Evolutionary conservation across 2,113 vertebrate species (phyloP), one percentile per base, ranked within the genome.

Genomic region (Notarius lentiginosus): DNA sequence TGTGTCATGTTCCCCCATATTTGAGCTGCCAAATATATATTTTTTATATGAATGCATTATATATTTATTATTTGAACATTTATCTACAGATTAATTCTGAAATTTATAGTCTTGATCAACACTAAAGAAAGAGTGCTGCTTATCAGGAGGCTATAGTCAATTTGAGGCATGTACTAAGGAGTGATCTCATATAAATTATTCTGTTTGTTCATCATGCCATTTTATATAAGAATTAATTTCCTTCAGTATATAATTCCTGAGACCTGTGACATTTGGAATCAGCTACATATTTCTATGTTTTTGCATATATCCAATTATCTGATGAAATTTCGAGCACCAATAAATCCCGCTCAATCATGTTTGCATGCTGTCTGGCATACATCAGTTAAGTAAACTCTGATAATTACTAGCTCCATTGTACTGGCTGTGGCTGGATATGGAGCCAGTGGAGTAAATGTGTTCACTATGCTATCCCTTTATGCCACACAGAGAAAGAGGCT

Each of bases 381-480:
- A 72, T 70, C 53, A 70, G 77, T 81, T 81, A 61, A 86, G 66
- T 70, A 24, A 73, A 70, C 66, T 82, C 53, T 86, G 7, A 82
- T 82, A 60, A 82, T 86, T 86, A 82, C 55, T 61, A 34, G 47
- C 55, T 73, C 55, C 6, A n/a, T 81, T 86, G 24, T 72, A 27
- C n/a, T 55, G 8, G 60, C 24, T 84, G 66, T 84, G 81, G 63
- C 70, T 66, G 58, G n/a, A 53, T 82, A 34, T 6, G 2, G 65
- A 63, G 49, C 12, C 77, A 75, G 77, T 27, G 61, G 34, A 83
- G 68, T 75, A 79, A 85, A 85, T 77, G 75, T 84, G 61, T 65
- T 76, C 34, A 55, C 90, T 85, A 87, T 86, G 77, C 87, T 87
- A 82, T 80, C 89, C 86, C 88, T 89, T 91, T 90, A 88, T 88